Conservation (phyloP, 2,113 vertebrate genomes). For the Polypterus senegalus region DNA sequence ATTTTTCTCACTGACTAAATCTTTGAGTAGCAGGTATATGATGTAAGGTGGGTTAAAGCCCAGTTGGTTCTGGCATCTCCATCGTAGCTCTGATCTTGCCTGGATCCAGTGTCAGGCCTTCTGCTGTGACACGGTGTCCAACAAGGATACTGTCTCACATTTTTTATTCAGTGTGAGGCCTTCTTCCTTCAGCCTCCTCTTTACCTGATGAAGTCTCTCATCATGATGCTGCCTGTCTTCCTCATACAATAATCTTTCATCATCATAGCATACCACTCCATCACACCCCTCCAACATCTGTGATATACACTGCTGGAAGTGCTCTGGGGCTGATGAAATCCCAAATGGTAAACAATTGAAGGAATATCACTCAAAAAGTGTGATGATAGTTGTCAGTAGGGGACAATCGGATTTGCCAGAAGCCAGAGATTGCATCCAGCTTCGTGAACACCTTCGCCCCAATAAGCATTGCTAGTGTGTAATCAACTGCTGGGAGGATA, state of each 20-base stretch:
- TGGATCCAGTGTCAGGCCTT: not conserved
- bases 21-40: no score
- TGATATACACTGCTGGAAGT: not conserved
- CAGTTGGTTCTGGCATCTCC: not conserved
- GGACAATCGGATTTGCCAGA: not conserved
- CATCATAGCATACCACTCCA: not conserved
- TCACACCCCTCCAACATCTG: not conserved
- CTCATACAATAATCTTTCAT: not conserved
- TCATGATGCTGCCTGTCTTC: not conserved
- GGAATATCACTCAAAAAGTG: slow-evolving; percentile 2
- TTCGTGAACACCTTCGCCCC: not conserved
- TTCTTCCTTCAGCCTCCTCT: not conserved
- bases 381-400: slow-evolving; percentile 1
- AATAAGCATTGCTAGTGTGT: not conserved
- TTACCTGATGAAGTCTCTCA: not conserved
- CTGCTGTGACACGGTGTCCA: not conserved
- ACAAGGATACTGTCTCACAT: not conserved
- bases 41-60: no score
- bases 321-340: slow-evolving; percentile 1
- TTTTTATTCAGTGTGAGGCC: not conserved
- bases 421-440: not conserved
- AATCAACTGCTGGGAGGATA: not conserved
- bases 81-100: not conserved
- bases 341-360: slow-evolving; percentile 2
- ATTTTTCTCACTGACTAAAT: no score